Evolutionary conservation across 2,888 invertebrate genomes (phyloP), one percentile per base, ranked within the genome.

Genomic region (Anarsia innoxiella): DNA sequence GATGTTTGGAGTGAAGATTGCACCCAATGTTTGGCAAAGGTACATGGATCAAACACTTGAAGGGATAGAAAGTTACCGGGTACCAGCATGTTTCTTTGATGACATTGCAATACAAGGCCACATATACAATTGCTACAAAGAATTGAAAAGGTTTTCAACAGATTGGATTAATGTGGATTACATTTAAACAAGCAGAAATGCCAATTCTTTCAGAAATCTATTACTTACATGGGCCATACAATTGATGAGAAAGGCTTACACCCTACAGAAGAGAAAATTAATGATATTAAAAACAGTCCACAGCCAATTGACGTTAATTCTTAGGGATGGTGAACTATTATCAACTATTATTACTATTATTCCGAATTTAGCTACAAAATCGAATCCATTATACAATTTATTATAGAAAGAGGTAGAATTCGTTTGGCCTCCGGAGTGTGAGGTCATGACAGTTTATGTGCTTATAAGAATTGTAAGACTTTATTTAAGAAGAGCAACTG

Each of bases 201-300:
- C n/a, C 8, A 25, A 25, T 25, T 25, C n/a, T 25, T 25, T n/a
- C 4, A 25, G 25, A 25, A 25, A n/a, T 9, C 8, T 25, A n/a
- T 25, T 3, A 25, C 25, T 9, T 25, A 25, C n/a, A 5, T 25
- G 8, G 25, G 25, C n/a, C 15, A 27, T 6, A 12, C 12, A 9
- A 28, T 13, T 2, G 12, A 28, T 12, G 12, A 28, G 33, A 28
- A 32, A 31, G 31, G 25, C 8, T n/a, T 25, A 25, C 25, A 25
- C n/a, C 5, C 25, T 9, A 9, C 8, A 9, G 8, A 4, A 4
- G 25, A 25, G 8, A 25, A 25, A n/a, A n/a, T 25, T 3, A 4
- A n/a, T 3, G 25, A 4, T n/a, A 25, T 25, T 25, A 25, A 9
- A 4, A n/a, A 25, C n/a, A n/a, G 8, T 4, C 25, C 5, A n/a